Percentiles rank a stretch among this genome's conserved stretches.
phyloP scores from a whole-genome alignment of 2,797 vertebrate species.

The Columba guinea region DNA sequence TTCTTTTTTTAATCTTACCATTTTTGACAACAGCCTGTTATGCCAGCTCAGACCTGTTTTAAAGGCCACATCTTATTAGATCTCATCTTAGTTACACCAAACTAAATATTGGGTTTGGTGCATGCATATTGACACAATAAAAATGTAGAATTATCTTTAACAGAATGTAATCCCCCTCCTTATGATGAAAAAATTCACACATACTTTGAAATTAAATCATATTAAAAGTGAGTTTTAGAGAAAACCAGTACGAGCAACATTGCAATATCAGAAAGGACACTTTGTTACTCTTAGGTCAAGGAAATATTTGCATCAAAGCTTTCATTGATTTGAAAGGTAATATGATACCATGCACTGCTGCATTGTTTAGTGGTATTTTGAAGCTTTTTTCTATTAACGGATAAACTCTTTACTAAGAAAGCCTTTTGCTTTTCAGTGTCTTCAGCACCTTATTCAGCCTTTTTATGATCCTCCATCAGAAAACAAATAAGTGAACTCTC shows the following conservation, averaged over 20 bases:
- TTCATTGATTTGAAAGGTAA: not conserved
- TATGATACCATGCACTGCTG: not conserved
- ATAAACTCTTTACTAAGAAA: not conserved
- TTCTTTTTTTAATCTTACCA: not conserved
- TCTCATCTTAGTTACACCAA: not conserved
- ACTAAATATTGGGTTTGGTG: not conserved
- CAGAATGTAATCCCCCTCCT: fast-evolving
- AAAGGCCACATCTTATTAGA: not conserved
- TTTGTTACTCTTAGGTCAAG: not conserved
- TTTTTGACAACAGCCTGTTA: not conserved
- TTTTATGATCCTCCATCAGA: not conserved
- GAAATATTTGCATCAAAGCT: not conserved
- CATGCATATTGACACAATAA: not conserved
- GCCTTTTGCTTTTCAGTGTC: not conserved
- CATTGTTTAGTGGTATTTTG: not conserved
- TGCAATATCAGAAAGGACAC: not conserved
- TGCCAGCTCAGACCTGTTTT: not conserved
- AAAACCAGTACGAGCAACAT: not conserved
- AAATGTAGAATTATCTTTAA: not conserved
- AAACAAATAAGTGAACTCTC: not conserved
- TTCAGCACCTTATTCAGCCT: not conserved
- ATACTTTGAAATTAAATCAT: not conserved
- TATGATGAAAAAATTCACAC: not conserved
- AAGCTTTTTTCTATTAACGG: not conserved
- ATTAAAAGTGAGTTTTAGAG: not conserved